Evolutionary conservation across 2,888 invertebrate genomes (phyloP).

Genomic region (Scaptomyza tumidula): DNA sequence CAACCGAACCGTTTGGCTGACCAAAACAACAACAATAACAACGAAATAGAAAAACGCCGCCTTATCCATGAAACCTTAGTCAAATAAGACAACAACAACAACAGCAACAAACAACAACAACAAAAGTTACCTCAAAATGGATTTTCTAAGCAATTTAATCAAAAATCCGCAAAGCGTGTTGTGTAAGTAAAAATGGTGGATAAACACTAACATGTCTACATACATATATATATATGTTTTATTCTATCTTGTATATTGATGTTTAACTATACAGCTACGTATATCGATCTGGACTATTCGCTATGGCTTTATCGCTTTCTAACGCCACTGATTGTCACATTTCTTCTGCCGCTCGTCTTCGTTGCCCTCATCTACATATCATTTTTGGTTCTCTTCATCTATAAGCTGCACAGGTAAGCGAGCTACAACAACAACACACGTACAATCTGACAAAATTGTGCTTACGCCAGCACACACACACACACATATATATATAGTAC

Average conservation of each 20-base stretch:
- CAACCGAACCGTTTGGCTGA: conserved; percentile 36
- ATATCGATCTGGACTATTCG: conserved; percentile 93
- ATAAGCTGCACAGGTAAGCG: conserved; percentile 91
- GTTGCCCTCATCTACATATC: conserved; percentile 92
- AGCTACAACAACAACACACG: neutral
- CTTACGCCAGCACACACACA: conserved; percentile 4
- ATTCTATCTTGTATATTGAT: conserved; percentile 16
- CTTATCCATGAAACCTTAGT: conserved; percentile 35
- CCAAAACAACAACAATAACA: conserved; percentile 20
- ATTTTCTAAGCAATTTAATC: conserved; percentile 70
- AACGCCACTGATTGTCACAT: conserved; percentile 92
- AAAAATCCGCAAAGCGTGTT: conserved; percentile 71
- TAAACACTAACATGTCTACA: too few relatives aligned
- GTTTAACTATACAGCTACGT: conserved; percentile 87
- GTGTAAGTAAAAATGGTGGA: too few relatives aligned
- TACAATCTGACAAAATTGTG: conserved; percentile 1
- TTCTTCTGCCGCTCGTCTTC: conserved; percentile 92
- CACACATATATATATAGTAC: neutral
- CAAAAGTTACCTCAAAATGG: conserved; percentile 66
- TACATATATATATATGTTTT: conserved; percentile 1
- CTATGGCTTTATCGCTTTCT: conserved; percentile 94
- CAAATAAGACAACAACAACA: conserved; percentile 21
- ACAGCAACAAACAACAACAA: conserved; percentile 1
- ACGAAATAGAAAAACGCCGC: conserved; percentile 10
- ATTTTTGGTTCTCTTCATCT: conserved; percentile 93